A percentile compares a stretch with the other conserved stretches of the same genome.
Conservation (phyloP, 2,113 vertebrate species). For the Cichladusa arquata region DNA sequence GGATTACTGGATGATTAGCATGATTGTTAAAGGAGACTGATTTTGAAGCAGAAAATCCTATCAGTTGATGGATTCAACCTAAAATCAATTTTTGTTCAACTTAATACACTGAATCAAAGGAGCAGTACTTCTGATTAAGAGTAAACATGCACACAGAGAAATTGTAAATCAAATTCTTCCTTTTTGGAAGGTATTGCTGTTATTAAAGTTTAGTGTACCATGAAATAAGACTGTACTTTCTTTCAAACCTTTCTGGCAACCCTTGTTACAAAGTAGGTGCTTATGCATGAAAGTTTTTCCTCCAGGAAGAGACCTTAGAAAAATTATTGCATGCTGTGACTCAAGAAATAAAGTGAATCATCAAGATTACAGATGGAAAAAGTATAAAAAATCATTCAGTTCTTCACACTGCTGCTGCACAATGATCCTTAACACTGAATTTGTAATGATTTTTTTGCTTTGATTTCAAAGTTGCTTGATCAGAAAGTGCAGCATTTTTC, state of each 20-base stretch:
- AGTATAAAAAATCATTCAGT: background rate
- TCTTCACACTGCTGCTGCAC: background rate
- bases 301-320: background rate
- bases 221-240: conserved; percentile 68
- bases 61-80: conserved; percentile 56
- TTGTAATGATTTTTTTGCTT: background rate
- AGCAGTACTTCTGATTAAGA: conserved; percentile 64
- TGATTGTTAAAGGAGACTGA: conserved; percentile 39
- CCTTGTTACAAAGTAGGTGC: conserved; percentile 36
- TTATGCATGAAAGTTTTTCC: conserved; percentile 4
- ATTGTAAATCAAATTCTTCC: conserved; percentile 66
- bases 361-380: background rate
- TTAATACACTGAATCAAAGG: conserved; percentile 40
- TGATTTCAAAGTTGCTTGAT: background rate
- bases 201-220: conserved; percentile 70
- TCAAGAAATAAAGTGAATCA: conserved; percentile 2
- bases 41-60: conserved; percentile 62
- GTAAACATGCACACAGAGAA: conserved; percentile 43
- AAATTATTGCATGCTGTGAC: background rate
- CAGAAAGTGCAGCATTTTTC: background rate
- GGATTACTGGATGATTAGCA: conserved; percentile 52
- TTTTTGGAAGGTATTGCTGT: conserved; percentile 24
- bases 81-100: conserved; percentile 65
- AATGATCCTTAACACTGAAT: background rate
- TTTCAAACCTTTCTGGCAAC: conserved; percentile 48